Evolutionary conservation across 1,140 invertebrate species (phyloP), one percentile per base, ranked within the genome.

Genomic region (Asobara japonica): DNA sequence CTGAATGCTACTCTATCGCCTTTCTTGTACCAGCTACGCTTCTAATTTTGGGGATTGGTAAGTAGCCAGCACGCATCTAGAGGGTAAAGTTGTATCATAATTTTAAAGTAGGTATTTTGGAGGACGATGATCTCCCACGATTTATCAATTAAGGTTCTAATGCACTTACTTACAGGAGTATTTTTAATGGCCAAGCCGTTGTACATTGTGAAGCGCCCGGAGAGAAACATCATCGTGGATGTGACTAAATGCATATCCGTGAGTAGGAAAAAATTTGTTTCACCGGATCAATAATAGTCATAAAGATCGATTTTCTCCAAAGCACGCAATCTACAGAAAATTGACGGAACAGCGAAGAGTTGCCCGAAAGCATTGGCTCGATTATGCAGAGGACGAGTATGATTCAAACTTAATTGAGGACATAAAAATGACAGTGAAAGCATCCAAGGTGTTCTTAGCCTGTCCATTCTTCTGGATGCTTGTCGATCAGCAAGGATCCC

Each of bases 401-500:
- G 92, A 93, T 31, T 75, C 82, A 41, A 82, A 88, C 20, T 87
- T 95, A 73, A 91, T 97, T 56, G 82, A 87, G 5, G 96, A 98
- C 77, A 90, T 96, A 2, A 96, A 95, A 83, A 85, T 89, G 7
- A 86, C 94, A 0, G 78, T 97, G 0, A 89, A 89, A 51, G 90
- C 98, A 5, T 81, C 97, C 0, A 86, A 92, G 41, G 83, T 98
- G n/a, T 97, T 94, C 82, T 80, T 95, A 20, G 95, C 96, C 0
- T 79, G 97, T 2, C 96, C 96, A 5, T 82, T 98, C 1, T 98
- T 97, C 83, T 98, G 96, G 96, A 92, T 96, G 0, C 86, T 98
- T 0, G 92, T 92, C 78, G 94, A 96, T 82, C 94, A 96, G 83
- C 92, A 95, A 89, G 97, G 96, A 11, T 98, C 97, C 0, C 90